phyloP scores from a whole-genome alignment of 2,888 invertebrate species.

The Thymelicus sylvestris region DNA sequence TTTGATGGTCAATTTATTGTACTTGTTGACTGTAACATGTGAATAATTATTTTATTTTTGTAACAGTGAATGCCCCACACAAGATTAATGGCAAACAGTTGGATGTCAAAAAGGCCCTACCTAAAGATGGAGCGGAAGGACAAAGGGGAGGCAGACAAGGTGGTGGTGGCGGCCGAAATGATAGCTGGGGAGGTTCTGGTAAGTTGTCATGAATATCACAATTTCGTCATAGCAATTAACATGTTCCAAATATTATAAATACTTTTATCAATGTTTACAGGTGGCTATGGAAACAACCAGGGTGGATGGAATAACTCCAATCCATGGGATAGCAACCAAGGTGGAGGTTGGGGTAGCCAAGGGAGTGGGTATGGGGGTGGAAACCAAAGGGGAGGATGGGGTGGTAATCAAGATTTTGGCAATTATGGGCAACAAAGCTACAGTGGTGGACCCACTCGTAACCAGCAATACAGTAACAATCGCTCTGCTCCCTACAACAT shows the following conservation, averaged over 20 bases:
- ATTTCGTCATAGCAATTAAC: no score
- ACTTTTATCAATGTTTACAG: conserved; percentile 46
- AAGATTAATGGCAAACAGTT: conserved; percentile 94
- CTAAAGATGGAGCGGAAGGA: conserved; percentile 89
- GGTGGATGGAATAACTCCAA: conserved; percentile 80
- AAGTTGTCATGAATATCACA: conserved; percentile 9
- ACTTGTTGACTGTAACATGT: no score
- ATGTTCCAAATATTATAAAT: neutral
- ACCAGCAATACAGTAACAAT: conserved; percentile 89
- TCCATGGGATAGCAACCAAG: conserved; percentile 73
- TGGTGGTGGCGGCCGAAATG: conserved; percentile 67
- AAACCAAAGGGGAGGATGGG: conserved; percentile 66
- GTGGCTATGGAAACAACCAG: conserved; percentile 82
- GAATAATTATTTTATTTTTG: conserved; percentile 11
- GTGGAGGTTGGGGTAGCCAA: conserved; percentile 58
- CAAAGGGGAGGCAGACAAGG: conserved; percentile 82
- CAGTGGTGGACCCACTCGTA: conserved; percentile 94
- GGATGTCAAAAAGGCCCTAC: conserved; percentile 97
- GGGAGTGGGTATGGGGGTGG: conserved; percentile 47
- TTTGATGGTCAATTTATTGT: no score
- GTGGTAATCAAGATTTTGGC: conserved; percentile 89
- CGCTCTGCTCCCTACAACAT: conserved; percentile 89
- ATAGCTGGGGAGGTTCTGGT: conserved; percentile 69
- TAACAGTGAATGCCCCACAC: conserved; percentile 91
- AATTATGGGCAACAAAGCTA: conserved; percentile 93